Base-by-base conservation (phyloP, 2,113 vertebrate genomes). In the Microcebus murinus region DNA sequence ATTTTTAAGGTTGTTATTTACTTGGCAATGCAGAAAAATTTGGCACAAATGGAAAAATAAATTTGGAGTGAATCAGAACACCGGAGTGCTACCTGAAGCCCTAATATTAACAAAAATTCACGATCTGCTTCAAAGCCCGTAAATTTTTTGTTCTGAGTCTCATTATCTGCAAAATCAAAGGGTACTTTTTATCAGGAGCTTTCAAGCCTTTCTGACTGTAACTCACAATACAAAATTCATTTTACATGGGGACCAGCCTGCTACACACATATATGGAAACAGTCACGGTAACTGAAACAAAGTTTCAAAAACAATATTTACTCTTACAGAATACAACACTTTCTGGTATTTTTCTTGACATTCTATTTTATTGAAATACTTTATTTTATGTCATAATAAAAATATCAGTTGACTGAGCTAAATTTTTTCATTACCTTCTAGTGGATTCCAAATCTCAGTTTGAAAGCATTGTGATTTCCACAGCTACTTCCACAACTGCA, bases 51-150 rank as follows among this genome's bases (percentile, higher is more conserved):
- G 80, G 52, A 88, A 88, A 88, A 68, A 65, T 90, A 63, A 67
- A 80, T 14, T 39, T 73, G n/a, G 42, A 81, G 36, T 90, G 31
- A 77, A 48, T 80, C 23, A 63, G 23, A 67, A 91, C 36, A 52
- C 31, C n/a, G 83, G 77, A 68, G 34, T 45, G 39, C 45, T 80
- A 74, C 7, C 27, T 42, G 48, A 31, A 95, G 48, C 34, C 13
- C 27, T 71, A 34, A 89, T 48, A 71, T 81, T 94, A 91, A 85
- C 55, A 91, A 91, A 96, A 88, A 85, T 76, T 90, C 87, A 81
- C 36, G 34, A 18, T 73, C 50, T 82, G 34, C 52, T 95, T 31
- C 48, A 89, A 93, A 86, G 27, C 63, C 57, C 36, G 17, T 93
- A 80, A 29, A 55, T 6, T 48, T 45, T 67, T 55, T 57, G 42